Conservation (phyloP, 2,888 invertebrate species). For the Coelogynopora nodosa region DNA sequence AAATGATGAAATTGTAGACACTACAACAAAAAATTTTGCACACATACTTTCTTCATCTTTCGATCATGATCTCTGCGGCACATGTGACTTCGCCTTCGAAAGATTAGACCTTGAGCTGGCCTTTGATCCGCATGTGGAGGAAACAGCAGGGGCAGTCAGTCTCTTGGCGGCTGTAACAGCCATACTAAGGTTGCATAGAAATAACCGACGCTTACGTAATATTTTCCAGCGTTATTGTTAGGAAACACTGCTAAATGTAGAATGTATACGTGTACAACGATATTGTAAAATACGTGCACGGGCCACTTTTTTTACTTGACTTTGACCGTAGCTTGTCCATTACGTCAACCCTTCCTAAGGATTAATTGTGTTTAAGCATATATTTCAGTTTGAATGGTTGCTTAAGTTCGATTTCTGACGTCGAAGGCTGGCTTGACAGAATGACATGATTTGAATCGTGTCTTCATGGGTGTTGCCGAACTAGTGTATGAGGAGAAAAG, state of each 20-base stretch:
- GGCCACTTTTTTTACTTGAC: neutral
- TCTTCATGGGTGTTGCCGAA: constrained; percentile 5
- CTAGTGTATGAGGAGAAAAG: neutral
- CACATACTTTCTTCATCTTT: constrained; percentile 22
- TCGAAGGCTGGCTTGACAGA: constrained; percentile 5
- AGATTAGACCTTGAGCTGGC: neutral
- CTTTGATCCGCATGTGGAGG: neutral
- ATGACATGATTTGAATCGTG: neutral
- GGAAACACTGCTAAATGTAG: constrained; percentile 1
- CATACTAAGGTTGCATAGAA: neutral
- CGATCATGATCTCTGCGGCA: constrained; percentile 7
- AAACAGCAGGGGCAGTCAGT: neutral
- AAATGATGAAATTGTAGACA: neutral
- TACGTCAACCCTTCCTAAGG: constrained; percentile 11
- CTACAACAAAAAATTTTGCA: too few relatives aligned
- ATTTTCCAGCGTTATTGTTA: neutral
- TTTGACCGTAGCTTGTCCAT: constrained; percentile 20
- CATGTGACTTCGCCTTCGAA: constrained; percentile 10
- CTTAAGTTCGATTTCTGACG: neutral
- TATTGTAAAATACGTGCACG: neutral
- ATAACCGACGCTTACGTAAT: neutral
- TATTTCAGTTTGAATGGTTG: neutral
- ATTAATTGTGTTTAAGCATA: neutral
- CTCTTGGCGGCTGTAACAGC: neutral
- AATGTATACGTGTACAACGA: neutral